Evolutionary conservation across 1,140 invertebrate genomes (phyloP), one percentile per base, ranked within the genome.

Genomic region (Saccostrea echinata): DNA sequence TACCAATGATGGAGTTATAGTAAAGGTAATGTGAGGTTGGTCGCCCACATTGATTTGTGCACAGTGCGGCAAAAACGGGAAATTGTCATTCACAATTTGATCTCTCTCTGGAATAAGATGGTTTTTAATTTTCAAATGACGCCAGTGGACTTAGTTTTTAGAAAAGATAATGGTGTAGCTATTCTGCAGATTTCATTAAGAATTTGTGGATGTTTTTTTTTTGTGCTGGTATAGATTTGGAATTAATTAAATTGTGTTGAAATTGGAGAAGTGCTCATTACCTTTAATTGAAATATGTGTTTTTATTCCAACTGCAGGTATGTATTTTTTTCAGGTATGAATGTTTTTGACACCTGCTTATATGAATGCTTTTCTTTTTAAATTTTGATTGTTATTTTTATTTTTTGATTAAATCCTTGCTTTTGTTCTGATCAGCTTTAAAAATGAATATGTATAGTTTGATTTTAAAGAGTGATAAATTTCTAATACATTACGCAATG

Each of bases 271-370:
- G 24, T 30, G 30, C 33, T 33, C 13, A 76, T 76, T 71, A 27
- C 30, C 33, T 30, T 76, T 30, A 57, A 61, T 76, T 33, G 0
- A 12, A 33, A 33, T 16, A 76, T 76, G 68, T 76, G 68, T 76
- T 76, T 76, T 76, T 76, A 76, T 76, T 76, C 68, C 1, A 76
- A 76, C 68, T 76, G 68, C 68, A 76, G 68, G 68, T 76, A 30
- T 30, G 68, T 76, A 76, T 21, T 21, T 61, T 21, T 43, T 43
- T 43, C 6, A 43, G 6, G 43, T 8, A 43, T 43, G 43, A 43
- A 43, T 43, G 4, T 43, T 43, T 9, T 9, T 43, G 6, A 43
- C 43, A 43, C 1, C 43, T 43, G 43, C 4, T 8, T 43, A 8
- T 9, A 43, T 43, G 43, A 43, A 43, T n/a, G 43, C 35, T 43